Evolutionary conservation across 2,113 vertebrate species (phyloP).

Genomic region (Tonatia bakeri): DNA sequence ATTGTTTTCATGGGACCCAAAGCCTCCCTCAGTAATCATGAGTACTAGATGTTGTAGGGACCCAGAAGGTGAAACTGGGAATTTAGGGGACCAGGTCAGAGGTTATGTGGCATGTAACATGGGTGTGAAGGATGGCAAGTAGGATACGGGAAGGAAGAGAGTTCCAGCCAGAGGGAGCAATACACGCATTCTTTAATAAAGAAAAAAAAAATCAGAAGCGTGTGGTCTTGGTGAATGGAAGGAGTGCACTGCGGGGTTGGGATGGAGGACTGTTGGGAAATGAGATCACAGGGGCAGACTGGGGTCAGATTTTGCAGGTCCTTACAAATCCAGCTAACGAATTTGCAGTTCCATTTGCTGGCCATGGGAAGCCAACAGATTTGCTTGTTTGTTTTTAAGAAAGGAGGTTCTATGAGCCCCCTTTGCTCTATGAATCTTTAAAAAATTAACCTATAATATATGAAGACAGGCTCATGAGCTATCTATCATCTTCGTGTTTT

Average conservation of each 20-base stretch:
- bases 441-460: background rate
- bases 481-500: background rate
- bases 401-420: background rate
- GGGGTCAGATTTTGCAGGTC: background rate
- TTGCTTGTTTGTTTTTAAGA: slow-evolving; percentile 27
- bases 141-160: background rate
- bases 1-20: background rate
- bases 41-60: background rate
- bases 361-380: background rate
- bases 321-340: background rate
- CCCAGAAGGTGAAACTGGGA: background rate
- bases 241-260: background rate
- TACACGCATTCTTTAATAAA: background rate
- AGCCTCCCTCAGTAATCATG: background rate
- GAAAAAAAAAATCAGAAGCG: background rate
- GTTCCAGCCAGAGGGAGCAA: background rate
- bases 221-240: background rate
- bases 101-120: background rate
- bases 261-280: background rate
- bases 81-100: background rate
- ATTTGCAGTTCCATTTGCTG: background rate
- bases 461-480: background rate
- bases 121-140: background rate
- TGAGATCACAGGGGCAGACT: background rate
- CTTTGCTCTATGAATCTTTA: background rate